phyloP scores from a whole-genome alignment of 2,888 invertebrate species.

The Drosophila infuscata region DNA sequence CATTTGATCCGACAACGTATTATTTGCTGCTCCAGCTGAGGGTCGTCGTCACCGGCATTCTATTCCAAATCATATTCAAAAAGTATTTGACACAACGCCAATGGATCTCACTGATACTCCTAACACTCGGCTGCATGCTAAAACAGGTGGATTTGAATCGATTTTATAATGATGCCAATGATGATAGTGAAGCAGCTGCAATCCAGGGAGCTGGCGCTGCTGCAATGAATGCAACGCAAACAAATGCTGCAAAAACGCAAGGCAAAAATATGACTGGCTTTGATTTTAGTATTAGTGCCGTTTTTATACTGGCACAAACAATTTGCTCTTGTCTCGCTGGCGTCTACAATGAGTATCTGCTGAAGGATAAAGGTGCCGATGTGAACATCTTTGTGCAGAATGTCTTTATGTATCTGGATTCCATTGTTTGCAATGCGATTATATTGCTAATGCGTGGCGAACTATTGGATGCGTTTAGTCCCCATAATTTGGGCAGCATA shows the following conservation, averaged over 20 bases:
- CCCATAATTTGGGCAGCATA: slow-evolving; percentile 86
- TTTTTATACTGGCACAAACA: slow-evolving; percentile 91
- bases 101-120: slow-evolving; percentile 94
- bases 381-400: slow-evolving; percentile 97
- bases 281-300: slow-evolving; percentile 87
- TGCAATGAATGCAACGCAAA: slow-evolving; percentile 1
- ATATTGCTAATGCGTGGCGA: slow-evolving; percentile 90
- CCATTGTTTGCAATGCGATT: slow-evolving; percentile 94
- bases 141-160: slow-evolving; percentile 90
- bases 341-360: slow-evolving; percentile 97
- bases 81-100: slow-evolving; percentile 92
- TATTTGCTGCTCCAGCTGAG: slow-evolving; percentile 95
- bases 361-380: slow-evolving; percentile 93
- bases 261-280: slow-evolving; percentile 84
- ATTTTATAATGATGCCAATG: slow-evolving; percentile 75
- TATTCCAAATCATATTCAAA: slow-evolving; percentile 94
- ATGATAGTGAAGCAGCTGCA: slow-evolving; percentile 63
- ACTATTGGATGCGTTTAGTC: slow-evolving; percentile 87
- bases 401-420: slow-evolving; percentile 97
- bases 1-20: slow-evolving; percentile 97
- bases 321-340: slow-evolving; percentile 97
- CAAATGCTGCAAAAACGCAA: neutral
- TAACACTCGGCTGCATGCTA: slow-evolving; percentile 95
- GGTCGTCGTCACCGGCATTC: slow-evolving; percentile 95
- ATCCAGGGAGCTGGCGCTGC: slow-evolving; percentile 33